Evolutionary conservation across 2,113 vertebrate genomes (phyloP).

Genomic region (Pollachius pollachius): DNA sequence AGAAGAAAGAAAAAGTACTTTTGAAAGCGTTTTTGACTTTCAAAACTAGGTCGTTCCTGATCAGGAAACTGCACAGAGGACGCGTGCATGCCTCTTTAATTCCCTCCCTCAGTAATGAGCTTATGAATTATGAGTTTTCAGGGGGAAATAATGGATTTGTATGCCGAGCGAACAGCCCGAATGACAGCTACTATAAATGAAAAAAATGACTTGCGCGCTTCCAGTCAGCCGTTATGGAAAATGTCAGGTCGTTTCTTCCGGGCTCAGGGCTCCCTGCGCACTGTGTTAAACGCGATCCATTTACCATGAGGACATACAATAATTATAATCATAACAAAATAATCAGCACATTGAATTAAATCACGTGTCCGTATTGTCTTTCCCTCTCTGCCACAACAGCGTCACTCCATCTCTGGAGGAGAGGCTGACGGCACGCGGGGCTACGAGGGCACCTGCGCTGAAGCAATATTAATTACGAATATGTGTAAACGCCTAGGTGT

Average conservation of each 20-base stretch:
- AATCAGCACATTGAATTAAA: slow-evolving; percentile 55
- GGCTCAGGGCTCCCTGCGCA: slow-evolving; percentile 44
- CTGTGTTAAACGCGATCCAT: slow-evolving; percentile 50
- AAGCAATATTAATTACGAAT: too few relatives aligned
- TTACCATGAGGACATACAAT: slow-evolving; percentile 41
- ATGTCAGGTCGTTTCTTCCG: slow-evolving; percentile 63
- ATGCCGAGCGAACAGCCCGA: slow-evolving; percentile 46
- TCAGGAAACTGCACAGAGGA: slow-evolving; percentile 66
- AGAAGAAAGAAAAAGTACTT: slow-evolving; percentile 32
- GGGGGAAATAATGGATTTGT: slow-evolving; percentile 68
- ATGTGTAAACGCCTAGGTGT: too few relatives aligned
- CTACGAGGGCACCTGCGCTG: too few relatives aligned
- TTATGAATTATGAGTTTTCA: slow-evolving; percentile 74
- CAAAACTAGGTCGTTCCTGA: slow-evolving; percentile 60
- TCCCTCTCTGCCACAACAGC: slow-evolving; percentile 24
- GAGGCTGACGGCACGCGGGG: too few relatives aligned
- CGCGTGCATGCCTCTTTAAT: slow-evolving; percentile 51
- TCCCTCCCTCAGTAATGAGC: slow-evolving; percentile 65
- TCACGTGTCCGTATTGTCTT: slow-evolving; percentile 19
- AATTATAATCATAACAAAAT: slow-evolving; percentile 63
- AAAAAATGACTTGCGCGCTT: slow-evolving; percentile 45
- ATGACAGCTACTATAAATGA: slow-evolving; percentile 62
- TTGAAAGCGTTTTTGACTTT: slow-evolving; percentile 59
- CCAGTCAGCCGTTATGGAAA: slow-evolving; percentile 59
- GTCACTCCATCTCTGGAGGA: too few relatives aligned